These are phyloP conservation scores for Zele albiditarsus DNA, from an alignment of 2,888 invertebrate genomes.

Conservation along the genomic window DNA sequence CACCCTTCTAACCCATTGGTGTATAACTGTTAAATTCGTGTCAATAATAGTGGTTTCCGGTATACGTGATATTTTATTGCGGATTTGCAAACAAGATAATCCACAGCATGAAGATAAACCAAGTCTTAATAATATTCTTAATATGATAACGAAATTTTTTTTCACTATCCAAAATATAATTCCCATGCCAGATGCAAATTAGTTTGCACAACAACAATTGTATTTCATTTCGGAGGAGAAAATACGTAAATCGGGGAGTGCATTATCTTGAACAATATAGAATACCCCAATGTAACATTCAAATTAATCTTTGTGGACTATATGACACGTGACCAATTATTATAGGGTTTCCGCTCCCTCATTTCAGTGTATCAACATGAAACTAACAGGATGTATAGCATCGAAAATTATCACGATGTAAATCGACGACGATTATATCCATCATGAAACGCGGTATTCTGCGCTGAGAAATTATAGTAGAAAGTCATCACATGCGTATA, in stretches of 20 bases:
- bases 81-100: neutral
- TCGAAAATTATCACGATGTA: neutral
- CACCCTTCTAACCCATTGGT: neutral
- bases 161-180: too few species aligned
- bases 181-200: too few species aligned
- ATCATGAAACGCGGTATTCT: neutral
- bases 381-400: neutral
- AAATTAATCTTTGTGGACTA: neutral
- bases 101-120: neutral
- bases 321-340: neutral
- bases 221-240: too few species aligned
- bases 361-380: neutral
- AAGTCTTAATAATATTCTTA: too few species aligned
- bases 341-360: too few species aligned
- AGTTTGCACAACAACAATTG: too few species aligned
- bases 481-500: constrained; percentile 23
- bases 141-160: too few species aligned
- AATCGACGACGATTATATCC: neutral
- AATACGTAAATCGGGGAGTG: too few species aligned
- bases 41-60: neutral
- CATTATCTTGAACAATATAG: too few species aligned
- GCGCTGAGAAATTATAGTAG: constrained; percentile 14
- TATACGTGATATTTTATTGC: neutral
- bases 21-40: neutral
- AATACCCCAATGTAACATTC: too few species aligned